Evolutionary conservation across 2,797 vertebrate genomes (phyloP).

Genomic region (Molossus alvarezi): DNA sequence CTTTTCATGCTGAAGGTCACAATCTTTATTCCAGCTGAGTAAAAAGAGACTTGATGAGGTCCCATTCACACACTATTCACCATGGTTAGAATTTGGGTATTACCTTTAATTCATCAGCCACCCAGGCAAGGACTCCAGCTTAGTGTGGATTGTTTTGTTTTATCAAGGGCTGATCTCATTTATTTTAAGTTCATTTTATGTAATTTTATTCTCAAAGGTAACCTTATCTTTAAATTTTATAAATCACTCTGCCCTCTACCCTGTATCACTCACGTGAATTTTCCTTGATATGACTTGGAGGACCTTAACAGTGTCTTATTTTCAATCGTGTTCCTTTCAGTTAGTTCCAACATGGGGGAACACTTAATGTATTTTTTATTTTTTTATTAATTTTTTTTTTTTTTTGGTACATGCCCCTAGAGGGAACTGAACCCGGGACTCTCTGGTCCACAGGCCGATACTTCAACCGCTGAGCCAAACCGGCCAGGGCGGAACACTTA

Average conservation of each 20-base stretch:
- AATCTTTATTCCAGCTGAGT: not conserved
- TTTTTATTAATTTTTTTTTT: no score
- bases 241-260: not conserved
- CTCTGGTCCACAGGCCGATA: no score
- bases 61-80: not conserved
- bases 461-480: no score
- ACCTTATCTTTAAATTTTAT: slow-evolving; percentile 2
- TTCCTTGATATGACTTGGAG: not conserved
- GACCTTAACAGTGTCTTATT: not conserved
- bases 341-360: not conserved
- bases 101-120: not conserved
- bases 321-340: not conserved
- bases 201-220: slow-evolving; percentile 59
- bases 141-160: not conserved
- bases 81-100: not conserved
- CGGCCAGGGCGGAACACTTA: not conserved
- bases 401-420: no score
- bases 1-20: not conserved
- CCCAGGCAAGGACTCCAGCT: not conserved
- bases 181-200: not conserved
- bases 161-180: not conserved
- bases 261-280: not conserved
- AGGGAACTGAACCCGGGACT: no score
- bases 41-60: not conserved
- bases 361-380: not conserved